Base-by-base conservation (phyloP, 2,888 invertebrate species). In the Dicycla oo region DNA sequence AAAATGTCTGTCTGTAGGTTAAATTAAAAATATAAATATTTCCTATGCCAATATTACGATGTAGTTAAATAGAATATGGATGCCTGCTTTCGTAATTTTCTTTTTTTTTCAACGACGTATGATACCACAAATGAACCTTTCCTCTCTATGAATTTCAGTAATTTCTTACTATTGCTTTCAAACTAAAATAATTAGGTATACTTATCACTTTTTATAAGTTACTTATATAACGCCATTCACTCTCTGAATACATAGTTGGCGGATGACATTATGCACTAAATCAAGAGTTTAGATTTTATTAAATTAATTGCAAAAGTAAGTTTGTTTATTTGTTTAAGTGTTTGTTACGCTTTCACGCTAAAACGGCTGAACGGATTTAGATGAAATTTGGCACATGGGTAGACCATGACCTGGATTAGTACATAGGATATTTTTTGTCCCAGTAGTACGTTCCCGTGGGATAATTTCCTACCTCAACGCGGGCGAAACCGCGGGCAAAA, bases 21-120 rank as follows among this genome's bases (percentile, higher is more conserved):
- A 30, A 61, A 47, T 23, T 26, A 34, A 69, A 58, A 67, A 75
- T 40, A 45, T 15, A 40, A 65, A 61, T 65, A 73, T 57, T 57
- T 51, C 26, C 15, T 20, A 34, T 34, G 13, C 51, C 20, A 65
- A 56, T 45, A 61, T n/a, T 45, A 45, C 15, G 15, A 3, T 11
- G 38, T 47, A 40, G n/a, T n/a, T 13, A 34, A 26, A 43, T 34
- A 49, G 20, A 53, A 43, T 38, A 61, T 49, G 8, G 11, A 30
- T 51, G 20, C n/a, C 2, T 43, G 10, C 11, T 40, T 20, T 34
- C 20, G 26, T 7, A 20, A n/a, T 5, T 26, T 49, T 63, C 5
- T 18, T 34, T 2, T 18, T 34, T 2, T 53, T 40, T 47, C 3
- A 49, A 20, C 34, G 3, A 4, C 6, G 34, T 34, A 34, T 10